phyloP scores from a whole-genome alignment of 2,797 vertebrate species.

The Oreonectes daqikongensis region DNA sequence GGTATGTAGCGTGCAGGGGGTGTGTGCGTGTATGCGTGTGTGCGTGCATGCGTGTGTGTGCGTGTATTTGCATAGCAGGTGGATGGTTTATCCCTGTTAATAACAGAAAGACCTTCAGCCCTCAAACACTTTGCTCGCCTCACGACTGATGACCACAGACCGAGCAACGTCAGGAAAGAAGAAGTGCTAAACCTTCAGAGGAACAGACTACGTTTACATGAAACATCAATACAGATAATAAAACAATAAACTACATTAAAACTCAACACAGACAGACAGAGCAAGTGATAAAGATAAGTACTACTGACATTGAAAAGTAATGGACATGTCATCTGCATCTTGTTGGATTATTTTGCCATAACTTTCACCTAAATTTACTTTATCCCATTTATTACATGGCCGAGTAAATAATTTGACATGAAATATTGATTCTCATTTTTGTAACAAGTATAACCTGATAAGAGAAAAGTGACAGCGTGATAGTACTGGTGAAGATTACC shows the following conservation, averaged over 20 bases:
- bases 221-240: neutral
- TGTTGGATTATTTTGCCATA: no score
- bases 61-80: slow-evolving; percentile 39
- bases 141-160: neutral
- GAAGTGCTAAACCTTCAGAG: slow-evolving; percentile 29
- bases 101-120: slow-evolving; percentile 19
- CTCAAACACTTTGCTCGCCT: neutral
- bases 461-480: no score
- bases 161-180: neutral
- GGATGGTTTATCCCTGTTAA: slow-evolving; percentile 32
- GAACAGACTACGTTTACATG: neutral
- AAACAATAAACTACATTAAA: neutral
- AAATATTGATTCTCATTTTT: no score
- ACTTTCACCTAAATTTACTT: no score
- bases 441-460: no score
- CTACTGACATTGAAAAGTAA: no score
- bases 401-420: no score
- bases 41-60: neutral
- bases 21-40: neutral
- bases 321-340: no score
- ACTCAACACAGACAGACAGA: no score
- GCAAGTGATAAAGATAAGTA: no score
- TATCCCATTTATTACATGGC: no score
- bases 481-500: no score
- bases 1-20: slow-evolving; percentile 4